Base-by-base conservation (phyloP, 2,797 vertebrate species). In the Malacoraja senta region DNA sequence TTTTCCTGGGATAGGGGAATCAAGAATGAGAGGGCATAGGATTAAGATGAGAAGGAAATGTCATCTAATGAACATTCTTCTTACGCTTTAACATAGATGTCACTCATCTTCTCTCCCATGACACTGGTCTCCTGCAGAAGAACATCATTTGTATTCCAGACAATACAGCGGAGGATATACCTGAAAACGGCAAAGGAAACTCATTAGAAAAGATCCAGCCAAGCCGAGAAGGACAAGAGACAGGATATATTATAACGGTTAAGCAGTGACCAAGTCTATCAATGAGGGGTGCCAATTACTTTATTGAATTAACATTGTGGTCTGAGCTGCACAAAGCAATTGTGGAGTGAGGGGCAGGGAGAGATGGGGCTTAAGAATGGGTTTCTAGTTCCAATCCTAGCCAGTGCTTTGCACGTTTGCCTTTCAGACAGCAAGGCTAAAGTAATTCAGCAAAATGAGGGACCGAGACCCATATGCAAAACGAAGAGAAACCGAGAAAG, bases 41-140 rank as follows among this genome's bases (percentile, higher is more conserved):
- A 4, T 53, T 53, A 53, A 53, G 44, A 53, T 53, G 4, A 53
- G 44, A 53, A 53, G 44, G 4, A 53, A 53, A 53, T 53, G 3
- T 74, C 32, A 61, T 7, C 12, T 12, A 84, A 1, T n/a, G 26
- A 53, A 88, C 0, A 35, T 35, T 68, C 17, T 68, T 32, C 95
- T 93, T 93, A 97, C 97, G 96, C 96, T 10, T 93, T 94, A 83
- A 97, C 17, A 1, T 96, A 97, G 94, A 97, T 96, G 93, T 97
- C 96, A 0, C 96, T 96, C 93, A 95, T 96, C 81, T 15, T 95
- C 84, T 96, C 95, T 0, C 94, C 95, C 10, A 79, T 15, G 1
- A 96, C 8, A 77, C 83, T 96, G 93, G 0, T 3, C 1, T 94
- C 95, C 13, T 68, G 24, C 29, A 95, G 94, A 61, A 96, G 95